Conservation (phyloP, 2,797 vertebrate genomes). For the Neosilurus hyrtlii region DNA sequence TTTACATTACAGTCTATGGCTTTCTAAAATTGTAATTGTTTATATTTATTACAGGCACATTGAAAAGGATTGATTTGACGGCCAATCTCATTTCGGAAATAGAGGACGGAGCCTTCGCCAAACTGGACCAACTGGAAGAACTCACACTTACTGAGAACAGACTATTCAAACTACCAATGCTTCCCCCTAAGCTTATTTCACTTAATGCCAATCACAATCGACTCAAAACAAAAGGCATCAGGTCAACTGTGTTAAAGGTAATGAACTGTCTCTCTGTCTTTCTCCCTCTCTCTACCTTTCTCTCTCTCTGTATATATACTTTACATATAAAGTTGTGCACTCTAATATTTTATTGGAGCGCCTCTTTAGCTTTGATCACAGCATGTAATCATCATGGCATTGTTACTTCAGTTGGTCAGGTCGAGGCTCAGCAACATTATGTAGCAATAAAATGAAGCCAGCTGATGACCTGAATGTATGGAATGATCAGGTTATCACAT, state of each 20-base stretch:
- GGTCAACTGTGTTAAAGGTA: slow-evolving; percentile 87
- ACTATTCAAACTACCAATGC: slow-evolving; percentile 82
- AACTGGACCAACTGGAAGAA: slow-evolving; percentile 83
- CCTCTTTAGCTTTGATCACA: too few species aligned
- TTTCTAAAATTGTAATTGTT: slow-evolving; percentile 7
- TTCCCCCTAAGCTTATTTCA: slow-evolving; percentile 78
- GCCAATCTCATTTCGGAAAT: slow-evolving; percentile 88
- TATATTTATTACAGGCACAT: slow-evolving; percentile 70
- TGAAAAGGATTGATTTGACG: slow-evolving; percentile 87
- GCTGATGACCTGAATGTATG: too few species aligned
- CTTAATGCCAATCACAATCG: slow-evolving; percentile 85
- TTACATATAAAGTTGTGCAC: too few species aligned
- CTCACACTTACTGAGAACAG: slow-evolving; percentile 84
- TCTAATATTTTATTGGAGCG: too few species aligned
- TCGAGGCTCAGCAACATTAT: too few species aligned
- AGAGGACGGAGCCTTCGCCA: slow-evolving; percentile 88
- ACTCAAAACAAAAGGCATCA: slow-evolving; percentile 86
- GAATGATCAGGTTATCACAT: too few species aligned
- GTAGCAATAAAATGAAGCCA: too few species aligned
- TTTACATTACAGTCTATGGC: not conserved
- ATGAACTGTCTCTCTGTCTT: not conserved
- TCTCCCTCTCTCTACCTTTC: too few species aligned
- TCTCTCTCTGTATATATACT: too few species aligned
- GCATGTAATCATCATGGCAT: too few species aligned
- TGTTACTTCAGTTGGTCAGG: too few species aligned